phyloP scores from a whole-genome alignment of 2,888 invertebrate species.

The Magallana nippona region DNA sequence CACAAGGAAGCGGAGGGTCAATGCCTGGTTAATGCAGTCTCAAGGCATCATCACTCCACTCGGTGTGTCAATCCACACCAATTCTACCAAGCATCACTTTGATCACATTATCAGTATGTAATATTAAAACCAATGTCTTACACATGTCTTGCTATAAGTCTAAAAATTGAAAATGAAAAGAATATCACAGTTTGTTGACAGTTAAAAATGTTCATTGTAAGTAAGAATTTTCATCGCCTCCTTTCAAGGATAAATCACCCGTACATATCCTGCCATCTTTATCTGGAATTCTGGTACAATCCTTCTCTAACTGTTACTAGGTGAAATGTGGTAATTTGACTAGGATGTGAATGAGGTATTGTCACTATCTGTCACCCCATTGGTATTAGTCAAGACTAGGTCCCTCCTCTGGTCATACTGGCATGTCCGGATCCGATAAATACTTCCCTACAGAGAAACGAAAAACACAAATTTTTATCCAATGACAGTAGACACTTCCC shows the following conservation, averaged over 20 bases:
- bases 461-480: background rate
- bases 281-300: conserved; percentile 14
- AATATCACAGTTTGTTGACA: conserved; percentile 23
- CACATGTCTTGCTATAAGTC: background rate
- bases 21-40: too few relatives aligned
- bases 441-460: conserved; percentile 36
- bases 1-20: too few relatives aligned
- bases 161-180: conserved; percentile 23
- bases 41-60: too few relatives aligned
- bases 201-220: conserved; percentile 15
- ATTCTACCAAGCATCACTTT: background rate
- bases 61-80: too few relatives aligned
- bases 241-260: background rate
- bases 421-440: conserved; percentile 44
- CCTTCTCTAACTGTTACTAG: background rate
- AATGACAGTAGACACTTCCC: background rate
- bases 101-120: background rate
- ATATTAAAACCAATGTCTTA: background rate
- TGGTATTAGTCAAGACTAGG: conserved; percentile 10
- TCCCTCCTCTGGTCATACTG: conserved; percentile 35
- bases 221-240: background rate
- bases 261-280: background rate
- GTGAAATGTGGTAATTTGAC: conserved; percentile 16
- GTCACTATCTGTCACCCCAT: conserved; percentile 16
- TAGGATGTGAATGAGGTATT: conserved; percentile 27